Evolutionary conservation across 2,113 vertebrate species (phyloP).

Genomic region (Fukomys damarensis): DNA sequence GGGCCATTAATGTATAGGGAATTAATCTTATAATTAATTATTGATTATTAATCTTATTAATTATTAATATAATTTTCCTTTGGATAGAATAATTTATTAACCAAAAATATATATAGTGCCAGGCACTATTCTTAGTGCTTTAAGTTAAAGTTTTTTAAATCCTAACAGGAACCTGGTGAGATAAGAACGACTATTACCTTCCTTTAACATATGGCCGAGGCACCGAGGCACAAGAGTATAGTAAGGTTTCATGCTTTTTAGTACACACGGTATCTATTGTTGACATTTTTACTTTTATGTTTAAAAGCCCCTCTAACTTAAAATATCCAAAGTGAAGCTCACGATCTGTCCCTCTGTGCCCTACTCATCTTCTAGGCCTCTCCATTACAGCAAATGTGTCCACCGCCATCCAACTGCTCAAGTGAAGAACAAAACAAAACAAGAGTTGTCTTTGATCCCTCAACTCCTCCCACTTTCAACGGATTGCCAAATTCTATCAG

Average conservation of each 20-base stretch:
- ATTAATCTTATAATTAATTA: background rate
- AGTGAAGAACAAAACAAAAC: background rate
- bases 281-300: background rate
- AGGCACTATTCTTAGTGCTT: background rate
- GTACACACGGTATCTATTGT: background rate
- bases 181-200: background rate
- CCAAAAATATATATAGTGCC: background rate
- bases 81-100: conserved; percentile 12
- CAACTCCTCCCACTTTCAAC: background rate
- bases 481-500: background rate
- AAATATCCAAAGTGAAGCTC: background rate
- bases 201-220: background rate
- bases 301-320: conserved; percentile 7
- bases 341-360: background rate
- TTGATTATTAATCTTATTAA: background rate
- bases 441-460: background rate
- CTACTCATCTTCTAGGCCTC: background rate
- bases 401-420: background rate
- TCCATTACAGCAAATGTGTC: background rate
- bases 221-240: background rate
- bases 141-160: conserved; percentile 25
- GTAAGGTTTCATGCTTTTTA: background rate
- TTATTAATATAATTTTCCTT: background rate
- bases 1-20: background rate
- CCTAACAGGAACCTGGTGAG: background rate